Evolutionary conservation across 2,113 vertebrate species (phyloP), one percentile per base, ranked within the genome.

Genomic region (Burhinus oedicnemus): DNA sequence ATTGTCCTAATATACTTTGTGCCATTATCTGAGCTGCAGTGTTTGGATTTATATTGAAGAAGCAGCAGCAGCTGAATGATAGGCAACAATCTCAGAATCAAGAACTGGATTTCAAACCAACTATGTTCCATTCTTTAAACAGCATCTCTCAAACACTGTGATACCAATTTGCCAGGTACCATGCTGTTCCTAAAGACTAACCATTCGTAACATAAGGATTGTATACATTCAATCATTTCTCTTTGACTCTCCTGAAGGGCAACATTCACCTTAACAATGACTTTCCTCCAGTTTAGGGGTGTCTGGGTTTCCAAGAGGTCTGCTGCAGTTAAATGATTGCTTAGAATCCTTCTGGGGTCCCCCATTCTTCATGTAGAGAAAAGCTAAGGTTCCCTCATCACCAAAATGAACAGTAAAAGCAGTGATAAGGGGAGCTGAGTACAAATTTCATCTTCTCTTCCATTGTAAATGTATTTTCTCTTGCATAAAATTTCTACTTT

Each of bases 121-220:
- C 6, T 25, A 18, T 0, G 0, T 71, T 77, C 15, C 5, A 3
- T 4, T n/a, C 29, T 62, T n/a, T 66, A 36, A 64, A 55, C 3
- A 72, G 0, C 20, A 51, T 66, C 87, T 75, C 30, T 76, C 36
- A 55, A 64, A 68, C 6, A 64, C 2, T 26, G 17, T 25, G 49
- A 64, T 49, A 60, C 32, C 4, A 2, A 16, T 60, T 79, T 75
- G 13, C 27, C 44, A 40, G 29, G 40, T 65, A 69, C 5, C 8
- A 15, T 26, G 8, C 30, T 57, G 42, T 47, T 75, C n/a, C 15
- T 78, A 54, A 85, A 64, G 25, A 68, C 27, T 51, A 79, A 29
- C 10, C 6, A 32, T 57, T 66, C 4, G 0, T 44, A 58, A 38
- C 20, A 7, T 52, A 62, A 13, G 21, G 16, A 44, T 69, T 55